Base-by-base conservation (phyloP, 2,113 vertebrate species). In the Tetrax tetrax region DNA sequence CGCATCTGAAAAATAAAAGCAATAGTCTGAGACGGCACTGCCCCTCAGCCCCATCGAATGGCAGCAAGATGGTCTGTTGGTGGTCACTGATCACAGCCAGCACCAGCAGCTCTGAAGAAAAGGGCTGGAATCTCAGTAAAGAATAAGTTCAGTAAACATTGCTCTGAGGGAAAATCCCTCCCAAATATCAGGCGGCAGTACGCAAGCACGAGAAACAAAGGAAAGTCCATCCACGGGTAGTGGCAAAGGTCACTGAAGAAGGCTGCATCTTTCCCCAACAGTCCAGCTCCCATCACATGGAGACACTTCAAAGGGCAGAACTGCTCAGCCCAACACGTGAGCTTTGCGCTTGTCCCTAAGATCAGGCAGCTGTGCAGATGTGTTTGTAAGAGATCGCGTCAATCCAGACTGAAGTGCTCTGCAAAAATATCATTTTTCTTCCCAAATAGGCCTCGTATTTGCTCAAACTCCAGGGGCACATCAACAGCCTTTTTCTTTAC, bases 401-500 rank as follows among this genome's bases (percentile, higher is more conserved):
- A 99, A 65, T 96, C 96, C 70, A 99, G 97, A 8, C 97, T 94
- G 90, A 99, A 99, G 93, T 99, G 97, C n/a, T 98, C 97, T 21
- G 97, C 97, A 19, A 99, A 98, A 80, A 99, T 95, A 24, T 98
- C 97, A 3, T 97, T 97, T 2, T 91, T 98, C 80, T 96, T 98
- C 87, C 98, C 98, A 45, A 99, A 98, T 60, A 99, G 96, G 45
- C 98, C 98, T 24, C 87, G 97, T 3, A 98, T 96, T 4, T 92
- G 98, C 79, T 99, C 98, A 90, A 99, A 99, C 97, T 99, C 99
- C 96, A 99, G 94, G 0, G 99, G 98, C 29, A 99, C 83, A 0
- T 69, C 94, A 11, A 95, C 93, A 8, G 38, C 83, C 53, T 97
- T 97, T 24, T 97, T 98, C 97, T 98, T 99, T 92, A 99, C 92